Base-by-base conservation (phyloP, 1,140 invertebrate genomes). In the Scaptomyza graminum region DNA sequence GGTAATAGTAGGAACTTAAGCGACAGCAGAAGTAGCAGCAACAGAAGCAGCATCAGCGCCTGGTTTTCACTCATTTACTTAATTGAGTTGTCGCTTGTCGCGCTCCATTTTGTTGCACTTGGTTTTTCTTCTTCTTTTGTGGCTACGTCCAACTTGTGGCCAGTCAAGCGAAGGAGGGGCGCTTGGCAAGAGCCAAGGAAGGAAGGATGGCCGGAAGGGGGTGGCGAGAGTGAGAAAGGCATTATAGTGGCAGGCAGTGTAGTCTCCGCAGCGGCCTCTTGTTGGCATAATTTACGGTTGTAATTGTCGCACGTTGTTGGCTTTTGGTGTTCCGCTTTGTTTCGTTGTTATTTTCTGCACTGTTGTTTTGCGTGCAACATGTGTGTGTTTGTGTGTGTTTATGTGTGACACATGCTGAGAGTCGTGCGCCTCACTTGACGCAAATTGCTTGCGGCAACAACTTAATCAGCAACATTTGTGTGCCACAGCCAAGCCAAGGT, bases 221-320 rank as follows among this genome's bases (percentile, higher is more conserved):
- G 34, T 9, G 34, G 37, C 16, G 54, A 46, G 28, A 62, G 43
- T 22, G 1, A 22, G 18, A 22, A 22, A 22, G 1, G 4, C 18
- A 22, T 22, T 22, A 22, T 22, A 66, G 74, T 63, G 54, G 66
- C 28, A 61, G 60, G 47, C 41, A 59, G 71, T 65, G 64, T 2
- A 22, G 18, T 28, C 41, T 51, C 54, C 22, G 31, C 39, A 31
- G 56, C 55, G 67, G 64, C 51, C 57, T 72, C 66, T 65, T 84
- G 74, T 74, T 76, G 77, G 81, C 81, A 80, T 77, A 87, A 85
- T 81, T 85, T 85, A 85, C 81, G 74, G 74, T 74, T 74, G 81
- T 85, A 85, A 85, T 87, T 80, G 81, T 75, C 76, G 74, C 82
- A 80, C 69, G 71, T 74, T 79, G 76, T 77, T 76, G 67, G 43